Conservation (phyloP, 2,888 invertebrate genomes). For the Pelosia muscerda region DNA sequence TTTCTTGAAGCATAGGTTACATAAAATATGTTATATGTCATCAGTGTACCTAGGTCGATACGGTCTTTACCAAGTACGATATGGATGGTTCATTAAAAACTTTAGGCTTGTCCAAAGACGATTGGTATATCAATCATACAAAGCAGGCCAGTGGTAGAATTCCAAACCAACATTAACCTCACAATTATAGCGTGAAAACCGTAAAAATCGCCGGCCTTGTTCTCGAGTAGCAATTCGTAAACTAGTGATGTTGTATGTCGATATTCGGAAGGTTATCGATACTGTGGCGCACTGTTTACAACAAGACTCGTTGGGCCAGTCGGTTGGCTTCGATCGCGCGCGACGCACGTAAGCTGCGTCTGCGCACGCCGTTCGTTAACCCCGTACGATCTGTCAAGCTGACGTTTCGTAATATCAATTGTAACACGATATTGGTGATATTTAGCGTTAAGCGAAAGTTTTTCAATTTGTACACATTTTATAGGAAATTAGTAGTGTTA, state of each 20-base stretch:
- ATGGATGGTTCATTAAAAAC: not conserved
- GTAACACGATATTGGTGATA: conserved; percentile 52
- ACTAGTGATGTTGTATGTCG: conserved; percentile 66
- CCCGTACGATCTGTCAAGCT: conserved; percentile 79
- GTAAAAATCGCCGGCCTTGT: conserved; percentile 58
- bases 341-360: conserved; percentile 67
- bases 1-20: too few species aligned
- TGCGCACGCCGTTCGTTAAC: conserved; percentile 69
- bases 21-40: too few species aligned
- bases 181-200: conserved; percentile 38
- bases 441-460: conserved; percentile 48
- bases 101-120: not conserved
- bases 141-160: conserved; percentile 27
- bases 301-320: conserved; percentile 57
- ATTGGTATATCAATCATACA: conserved; percentile 14
- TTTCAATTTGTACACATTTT: conserved; percentile 41
- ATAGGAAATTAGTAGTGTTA: conserved; percentile 31
- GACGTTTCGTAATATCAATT: conserved; percentile 74
- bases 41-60: not conserved
- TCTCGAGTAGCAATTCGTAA: conserved; percentile 58
- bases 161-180: conserved; percentile 40
- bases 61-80: not conserved
- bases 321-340: conserved; percentile 73
- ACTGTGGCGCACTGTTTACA: conserved; percentile 77
- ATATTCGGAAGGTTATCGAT: conserved; percentile 72